Conservation (phyloP, 2,888 invertebrate genomes). For the Dione juno region DNA sequence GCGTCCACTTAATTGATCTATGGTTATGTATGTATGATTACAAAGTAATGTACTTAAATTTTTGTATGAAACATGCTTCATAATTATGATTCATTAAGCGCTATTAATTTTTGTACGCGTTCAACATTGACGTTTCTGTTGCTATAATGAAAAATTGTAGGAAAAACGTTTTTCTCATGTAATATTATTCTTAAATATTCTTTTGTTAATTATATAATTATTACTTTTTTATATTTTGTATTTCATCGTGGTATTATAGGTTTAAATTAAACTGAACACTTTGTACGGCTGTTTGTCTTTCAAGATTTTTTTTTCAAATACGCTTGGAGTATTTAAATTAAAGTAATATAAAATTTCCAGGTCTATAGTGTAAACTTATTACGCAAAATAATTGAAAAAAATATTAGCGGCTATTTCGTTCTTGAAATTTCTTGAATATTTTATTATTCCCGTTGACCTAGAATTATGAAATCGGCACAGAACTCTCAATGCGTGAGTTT, state of each 20-base stretch:
- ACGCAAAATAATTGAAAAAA: too few species aligned
- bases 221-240: background rate
- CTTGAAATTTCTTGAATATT: too few species aligned
- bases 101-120: conserved; percentile 14
- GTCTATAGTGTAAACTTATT: too few species aligned
- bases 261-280: too few species aligned
- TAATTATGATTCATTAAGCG: conserved; percentile 3
- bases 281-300: too few species aligned
- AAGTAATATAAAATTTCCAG: too few species aligned
- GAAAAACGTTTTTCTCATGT: conserved; percentile 7
- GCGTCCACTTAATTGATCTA: background rate
- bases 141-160: conserved; percentile 6
- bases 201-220: background rate
- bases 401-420: too few species aligned
- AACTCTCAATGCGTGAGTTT: too few species aligned
- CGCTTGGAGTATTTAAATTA: too few species aligned
- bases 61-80: background rate
- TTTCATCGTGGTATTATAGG: background rate
- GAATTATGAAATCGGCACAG: too few species aligned
- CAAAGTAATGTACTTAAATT: background rate
- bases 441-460: too few species aligned
- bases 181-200: background rate
- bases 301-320: too few species aligned
- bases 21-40: background rate
- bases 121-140: conserved; percentile 10